Evolutionary conservation across 2,888 invertebrate genomes (phyloP).

Genomic region (Idaea biselata): DNA sequence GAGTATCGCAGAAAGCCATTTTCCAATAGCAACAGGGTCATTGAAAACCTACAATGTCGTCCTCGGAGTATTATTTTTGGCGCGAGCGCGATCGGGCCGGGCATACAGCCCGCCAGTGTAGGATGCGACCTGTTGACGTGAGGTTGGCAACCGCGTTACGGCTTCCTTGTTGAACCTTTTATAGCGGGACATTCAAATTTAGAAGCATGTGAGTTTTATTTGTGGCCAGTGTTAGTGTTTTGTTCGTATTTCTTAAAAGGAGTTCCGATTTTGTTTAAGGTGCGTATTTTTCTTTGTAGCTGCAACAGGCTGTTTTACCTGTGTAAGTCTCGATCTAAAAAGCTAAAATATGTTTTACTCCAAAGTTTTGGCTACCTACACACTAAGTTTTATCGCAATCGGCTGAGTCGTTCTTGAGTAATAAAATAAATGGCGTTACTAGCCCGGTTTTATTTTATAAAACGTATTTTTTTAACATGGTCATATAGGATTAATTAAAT

Average conservation of each 20-base stretch:
- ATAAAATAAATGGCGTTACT: background rate
- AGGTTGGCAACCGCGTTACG: constrained; percentile 58
- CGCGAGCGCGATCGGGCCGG: constrained; percentile 68
- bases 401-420: background rate
- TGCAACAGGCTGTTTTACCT: background rate
- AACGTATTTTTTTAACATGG: background rate
- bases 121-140: constrained; percentile 76
- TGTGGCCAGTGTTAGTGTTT: constrained; percentile 3
- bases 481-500: too few relatives aligned
- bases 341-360: background rate
- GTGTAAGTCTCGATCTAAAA: background rate
- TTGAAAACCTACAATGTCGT: constrained; percentile 67
- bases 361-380: background rate
- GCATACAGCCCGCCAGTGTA: constrained; percentile 54
- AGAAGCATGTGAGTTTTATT: constrained; percentile 20
- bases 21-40: constrained; percentile 70
- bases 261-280: background rate
- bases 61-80: constrained; percentile 75
- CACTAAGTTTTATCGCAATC: background rate
- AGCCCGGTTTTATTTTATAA: background rate
- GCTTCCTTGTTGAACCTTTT: constrained; percentile 32
- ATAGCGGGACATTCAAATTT: constrained; percentile 54
- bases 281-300: constrained; percentile 10
- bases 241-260: background rate
- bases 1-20: constrained; percentile 63